phyloP scores from a whole-genome alignment of 1,140 invertebrate species.

The Drosophila takahashii region DNA sequence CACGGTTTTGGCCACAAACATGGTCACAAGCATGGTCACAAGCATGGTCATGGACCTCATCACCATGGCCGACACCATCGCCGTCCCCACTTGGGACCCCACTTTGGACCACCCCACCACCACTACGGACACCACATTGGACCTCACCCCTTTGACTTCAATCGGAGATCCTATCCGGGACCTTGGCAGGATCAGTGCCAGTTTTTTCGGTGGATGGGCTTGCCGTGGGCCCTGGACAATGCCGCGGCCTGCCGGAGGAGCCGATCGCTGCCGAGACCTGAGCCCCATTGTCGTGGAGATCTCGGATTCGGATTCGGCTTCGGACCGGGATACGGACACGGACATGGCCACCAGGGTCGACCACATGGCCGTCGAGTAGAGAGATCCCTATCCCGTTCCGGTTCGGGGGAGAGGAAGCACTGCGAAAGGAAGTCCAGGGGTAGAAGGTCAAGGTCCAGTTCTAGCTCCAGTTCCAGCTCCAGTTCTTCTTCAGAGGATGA shows the following conservation, averaged over 20 bases:
- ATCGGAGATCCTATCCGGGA: slow-evolving; percentile 16
- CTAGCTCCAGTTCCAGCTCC: slow-evolving; percentile 33
- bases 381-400: slow-evolving; percentile 32
- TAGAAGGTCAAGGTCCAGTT: slow-evolving; percentile 18
- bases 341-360: slow-evolving; percentile 57
- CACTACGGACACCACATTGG: slow-evolving; percentile 23
- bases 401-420: slow-evolving; percentile 7
- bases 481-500: slow-evolving; percentile 19
- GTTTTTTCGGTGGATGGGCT: slow-evolving; percentile 70
- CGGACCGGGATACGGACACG: slow-evolving; percentile 47
- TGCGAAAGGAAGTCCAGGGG: not conserved
- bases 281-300: slow-evolving; percentile 28
- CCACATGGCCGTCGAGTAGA: slow-evolving; percentile 53
- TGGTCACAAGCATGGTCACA: slow-evolving; percentile 28
- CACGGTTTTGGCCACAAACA: slow-evolving; percentile 36
- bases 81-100: slow-evolving; percentile 3
- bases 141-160: slow-evolving; percentile 18
- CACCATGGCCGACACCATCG: slow-evolving; percentile 12
- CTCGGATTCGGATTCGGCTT: slow-evolving; percentile 28
- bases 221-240: slow-evolving; percentile 55
- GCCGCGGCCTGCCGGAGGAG: slow-evolving; percentile 32
- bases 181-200: slow-evolving; percentile 36
- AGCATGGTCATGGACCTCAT: slow-evolving; percentile 26
- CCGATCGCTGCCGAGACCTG: slow-evolving; percentile 43
- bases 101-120: slow-evolving; percentile 9